These are phyloP conservation scores for Charina bottae DNA, from an alignment of 2,113 vertebrate species.

Conservation along the genomic window DNA sequence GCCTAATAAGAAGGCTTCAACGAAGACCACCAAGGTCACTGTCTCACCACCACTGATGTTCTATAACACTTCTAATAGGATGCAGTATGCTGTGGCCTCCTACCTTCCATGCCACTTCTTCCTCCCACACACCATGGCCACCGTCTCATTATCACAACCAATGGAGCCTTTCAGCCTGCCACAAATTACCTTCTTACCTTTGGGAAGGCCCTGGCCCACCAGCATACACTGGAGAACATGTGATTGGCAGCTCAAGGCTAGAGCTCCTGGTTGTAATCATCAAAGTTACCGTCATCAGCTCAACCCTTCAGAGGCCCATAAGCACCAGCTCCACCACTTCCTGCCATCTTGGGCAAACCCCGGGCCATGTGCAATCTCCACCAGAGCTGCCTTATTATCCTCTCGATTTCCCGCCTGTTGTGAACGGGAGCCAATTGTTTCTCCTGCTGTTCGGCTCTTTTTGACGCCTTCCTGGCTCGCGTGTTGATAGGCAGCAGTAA, in stretches of 20 bases:
- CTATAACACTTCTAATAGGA: neutral
- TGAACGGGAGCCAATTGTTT: too few species aligned
- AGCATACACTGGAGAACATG: neutral
- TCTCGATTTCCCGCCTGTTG: too few species aligned
- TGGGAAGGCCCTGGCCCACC: neutral
- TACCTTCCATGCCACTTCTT: neutral
- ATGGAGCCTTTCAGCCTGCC: neutral
- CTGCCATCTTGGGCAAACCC: neutral
- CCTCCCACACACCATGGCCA: neutral
- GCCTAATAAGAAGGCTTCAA: neutral
- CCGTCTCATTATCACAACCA: neutral
- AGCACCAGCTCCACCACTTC: neutral
- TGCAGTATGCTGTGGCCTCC: neutral
- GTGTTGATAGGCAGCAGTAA: too few species aligned
- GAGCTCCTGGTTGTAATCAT: neutral
- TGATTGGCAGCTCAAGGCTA: neutral
- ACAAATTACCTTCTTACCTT: neutral
- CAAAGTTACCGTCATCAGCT: neutral
- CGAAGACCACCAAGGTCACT: neutral
- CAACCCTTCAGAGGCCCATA: neutral
- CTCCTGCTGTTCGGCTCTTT: too few species aligned
- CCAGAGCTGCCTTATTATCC: too few species aligned
- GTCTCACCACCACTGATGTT: neutral
- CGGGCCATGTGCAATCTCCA: neutral
- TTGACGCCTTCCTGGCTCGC: too few species aligned